Base-by-base conservation (phyloP, 2,113 vertebrate genomes). In the Hucho hucho region DNA sequence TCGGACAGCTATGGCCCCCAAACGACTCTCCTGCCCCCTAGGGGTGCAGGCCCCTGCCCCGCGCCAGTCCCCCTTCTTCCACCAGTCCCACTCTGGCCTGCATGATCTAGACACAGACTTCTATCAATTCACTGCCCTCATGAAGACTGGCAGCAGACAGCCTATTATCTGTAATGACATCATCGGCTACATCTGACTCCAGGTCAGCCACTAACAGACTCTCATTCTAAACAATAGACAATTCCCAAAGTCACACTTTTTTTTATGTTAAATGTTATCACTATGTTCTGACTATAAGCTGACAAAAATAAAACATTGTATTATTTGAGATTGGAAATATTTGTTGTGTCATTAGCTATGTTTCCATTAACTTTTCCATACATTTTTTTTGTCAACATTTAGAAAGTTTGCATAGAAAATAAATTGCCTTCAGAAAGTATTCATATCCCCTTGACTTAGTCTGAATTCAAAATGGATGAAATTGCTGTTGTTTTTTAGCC, bases 161-260 rank as follows among this genome's bases (percentile, higher is more conserved):
- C 98, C 98, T 37, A 95, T 99, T 82, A 97, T 99, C 85, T 99
- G 96, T 90, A 96, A 94, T 32, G 96, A 98, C 43, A 93, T 96
- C 71, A 94, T 97, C 26, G 94, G 96, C 81, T 98, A 98, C 88
- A 92, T 99, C 87, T 96, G 92, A 94, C 46, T 92, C 93, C 16
- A 20, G 26, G 65, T 29, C 29, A 20, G 13, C 6, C 1, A 69
- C n/a, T 20, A 2, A 1, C 3, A 13, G 67, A 71, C 12, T 56
- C 20, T 4, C 1, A 11, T 22, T 18, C 20, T 70, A 29, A 74
- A 14, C 29, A 78, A 70, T 3, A 72, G 37, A 90, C 72, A 81
- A 86, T 75, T 73, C 69, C 76, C 75, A 70, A 37, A 82, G 84
- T 80, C 80, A 87, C 88, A 2, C 2, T 86, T 83, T 86, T 89